Percentiles rank a stretch among this genome's conserved stretches.
phyloP scores from a whole-genome alignment of 2,113 vertebrate species.

The Trogon melanurus region DNA sequence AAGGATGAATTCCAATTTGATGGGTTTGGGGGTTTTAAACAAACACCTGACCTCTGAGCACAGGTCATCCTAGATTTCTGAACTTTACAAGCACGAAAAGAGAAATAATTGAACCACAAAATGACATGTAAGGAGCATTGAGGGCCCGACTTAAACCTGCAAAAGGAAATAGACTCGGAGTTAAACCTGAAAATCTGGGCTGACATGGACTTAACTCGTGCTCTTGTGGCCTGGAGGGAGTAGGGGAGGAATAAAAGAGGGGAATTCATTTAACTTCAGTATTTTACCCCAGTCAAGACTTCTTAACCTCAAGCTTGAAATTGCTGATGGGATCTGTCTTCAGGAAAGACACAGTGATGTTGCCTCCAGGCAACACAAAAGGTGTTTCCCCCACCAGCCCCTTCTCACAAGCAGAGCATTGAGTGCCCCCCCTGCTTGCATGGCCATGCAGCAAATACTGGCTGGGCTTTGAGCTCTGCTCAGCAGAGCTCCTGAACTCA shows the following conservation, averaged over 20 bases:
- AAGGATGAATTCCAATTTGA: constrained; percentile 3
- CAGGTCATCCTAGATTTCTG: background rate
- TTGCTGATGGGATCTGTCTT: fast-evolving
- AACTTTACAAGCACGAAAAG: background rate
- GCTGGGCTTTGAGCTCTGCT: background rate
- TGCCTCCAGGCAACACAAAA: background rate
- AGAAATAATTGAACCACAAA: background rate
- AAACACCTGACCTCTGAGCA: background rate
- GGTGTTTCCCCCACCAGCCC: too few species aligned
- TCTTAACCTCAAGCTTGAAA: background rate
- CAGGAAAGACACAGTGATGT: background rate
- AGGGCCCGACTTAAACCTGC: background rate
- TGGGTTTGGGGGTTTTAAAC: background rate
- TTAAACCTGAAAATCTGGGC: background rate
- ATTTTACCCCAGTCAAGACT: background rate
- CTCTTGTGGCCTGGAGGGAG: background rate
- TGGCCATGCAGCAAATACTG: fast-evolving
- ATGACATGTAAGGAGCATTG: background rate
- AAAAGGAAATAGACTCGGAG: background rate
- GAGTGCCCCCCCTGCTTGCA: fast-evolving
- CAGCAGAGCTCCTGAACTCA: background rate
- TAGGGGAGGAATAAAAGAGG: background rate
- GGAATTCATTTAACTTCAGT: background rate
- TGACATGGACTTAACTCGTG: background rate
- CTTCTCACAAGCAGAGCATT: background rate